A percentile compares a stretch with the other conserved stretches of the same genome.
phyloP scores from a whole-genome alignment of 2,113 vertebrate species.

The Dendrocopos noguchii region DNA sequence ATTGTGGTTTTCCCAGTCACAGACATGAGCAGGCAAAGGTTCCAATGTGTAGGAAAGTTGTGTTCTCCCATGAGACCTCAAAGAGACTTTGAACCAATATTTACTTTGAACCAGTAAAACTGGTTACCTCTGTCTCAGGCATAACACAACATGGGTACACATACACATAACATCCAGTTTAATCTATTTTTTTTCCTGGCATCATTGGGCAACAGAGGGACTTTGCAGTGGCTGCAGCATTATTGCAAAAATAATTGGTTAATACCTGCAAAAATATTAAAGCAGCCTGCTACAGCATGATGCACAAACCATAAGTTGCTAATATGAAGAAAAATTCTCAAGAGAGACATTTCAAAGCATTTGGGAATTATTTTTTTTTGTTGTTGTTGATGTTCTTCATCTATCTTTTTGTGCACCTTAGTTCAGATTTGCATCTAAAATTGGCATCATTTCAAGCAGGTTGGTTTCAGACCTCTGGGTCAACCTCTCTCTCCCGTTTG shows the following conservation, averaged over 20 bases:
- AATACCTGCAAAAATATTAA: not conserved
- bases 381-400: not conserved
- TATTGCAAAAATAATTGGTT: not conserved
- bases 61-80: not conserved
- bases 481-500: not conserved
- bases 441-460: fast-evolving
- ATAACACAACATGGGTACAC: not conserved
- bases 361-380: not conserved
- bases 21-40: not conserved
- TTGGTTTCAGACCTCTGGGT: not conserved
- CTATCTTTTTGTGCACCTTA: not conserved
- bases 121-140: not conserved
- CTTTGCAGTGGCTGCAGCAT: not conserved
- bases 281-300: not conserved
- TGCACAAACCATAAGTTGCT: not conserved
- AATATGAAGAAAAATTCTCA: not conserved
- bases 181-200: fast-evolving
- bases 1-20: not conserved
- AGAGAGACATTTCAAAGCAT: not conserved
- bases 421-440: not conserved
- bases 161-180: not conserved
- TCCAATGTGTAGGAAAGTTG: not conserved
- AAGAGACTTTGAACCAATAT: no score
- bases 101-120: not conserved
- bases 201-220: not conserved